Evolutionary conservation across 2,888 invertebrate species (phyloP).

Genomic region (Leucozona laternaria): DNA sequence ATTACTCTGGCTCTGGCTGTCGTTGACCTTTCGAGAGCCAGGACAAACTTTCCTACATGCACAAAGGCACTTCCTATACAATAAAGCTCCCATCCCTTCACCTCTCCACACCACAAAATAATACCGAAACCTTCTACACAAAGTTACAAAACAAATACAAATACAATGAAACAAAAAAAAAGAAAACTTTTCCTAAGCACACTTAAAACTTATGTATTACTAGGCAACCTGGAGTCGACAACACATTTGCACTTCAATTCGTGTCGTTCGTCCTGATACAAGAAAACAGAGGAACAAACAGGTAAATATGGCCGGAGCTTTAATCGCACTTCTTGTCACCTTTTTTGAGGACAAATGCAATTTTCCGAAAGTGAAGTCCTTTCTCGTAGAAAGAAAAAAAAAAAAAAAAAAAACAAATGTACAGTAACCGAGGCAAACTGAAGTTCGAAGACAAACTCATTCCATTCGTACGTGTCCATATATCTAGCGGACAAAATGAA

Average conservation of each 20-base stretch:
- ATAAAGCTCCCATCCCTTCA: neutral
- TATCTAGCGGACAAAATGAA: neutral
- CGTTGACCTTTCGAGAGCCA: slow-evolving; percentile 24
- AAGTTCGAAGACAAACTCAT: slow-evolving; percentile 7
- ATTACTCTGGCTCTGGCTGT: neutral
- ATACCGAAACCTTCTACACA: neutral
- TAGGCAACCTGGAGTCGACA: slow-evolving; percentile 55
- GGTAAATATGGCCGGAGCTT: slow-evolving; percentile 53
- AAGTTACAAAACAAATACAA: slow-evolving; percentile 10
- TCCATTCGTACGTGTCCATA: neutral
- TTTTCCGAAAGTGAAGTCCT: slow-evolving; percentile 51
- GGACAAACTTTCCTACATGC: slow-evolving; percentile 9
- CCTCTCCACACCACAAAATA: neutral
- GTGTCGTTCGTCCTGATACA: neutral
- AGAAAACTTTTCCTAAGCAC: slow-evolving; percentile 31
- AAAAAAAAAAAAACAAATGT: neutral
- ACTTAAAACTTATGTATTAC: slow-evolving; percentile 59
- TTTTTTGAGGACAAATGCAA: slow-evolving; percentile 60
- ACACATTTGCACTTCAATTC: slow-evolving; percentile 54
- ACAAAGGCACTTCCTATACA: slow-evolving; percentile 11
- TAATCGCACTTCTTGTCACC: slow-evolving; percentile 57
- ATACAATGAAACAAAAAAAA: neutral
- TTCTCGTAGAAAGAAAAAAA: slow-evolving; percentile 1
- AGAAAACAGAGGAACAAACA: slow-evolving; percentile 8
- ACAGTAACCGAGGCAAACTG: slow-evolving; percentile 48